These are phyloP conservation scores for Daktulosphaira vitifoliae DNA, from an alignment of 1,140 invertebrate species.

Conservation along the genomic window DNA sequence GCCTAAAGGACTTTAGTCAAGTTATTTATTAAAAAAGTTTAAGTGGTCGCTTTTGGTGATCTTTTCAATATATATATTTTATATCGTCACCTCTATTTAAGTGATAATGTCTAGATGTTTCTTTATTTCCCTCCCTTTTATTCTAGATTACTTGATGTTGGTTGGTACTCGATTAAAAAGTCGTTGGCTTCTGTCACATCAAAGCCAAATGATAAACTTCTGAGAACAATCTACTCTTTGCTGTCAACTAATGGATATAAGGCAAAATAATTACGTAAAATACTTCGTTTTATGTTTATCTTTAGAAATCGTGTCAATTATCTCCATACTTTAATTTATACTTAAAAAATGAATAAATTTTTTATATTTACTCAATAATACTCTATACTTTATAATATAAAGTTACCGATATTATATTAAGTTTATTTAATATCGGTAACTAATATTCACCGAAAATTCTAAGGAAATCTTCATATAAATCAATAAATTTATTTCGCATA, in stretches of 20 bases:
- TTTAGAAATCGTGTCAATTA: constrained; percentile 29
- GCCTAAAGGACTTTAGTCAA: constrained; percentile 25
- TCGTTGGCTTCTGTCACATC: constrained; percentile 19
- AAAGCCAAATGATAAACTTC: constrained; percentile 30
- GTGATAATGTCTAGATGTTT: constrained; percentile 19
- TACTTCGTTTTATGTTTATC: constrained; percentile 25
- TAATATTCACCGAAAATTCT: too few species aligned
- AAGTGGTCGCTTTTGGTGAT: constrained; percentile 23
- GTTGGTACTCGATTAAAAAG: constrained; percentile 22
- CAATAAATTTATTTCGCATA: too few species aligned
- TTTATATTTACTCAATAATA: too few species aligned
- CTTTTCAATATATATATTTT: constrained; percentile 19
- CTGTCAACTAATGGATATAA: not conserved
- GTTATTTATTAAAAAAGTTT: constrained; percentile 34
- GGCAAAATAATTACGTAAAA: constrained; percentile 17
- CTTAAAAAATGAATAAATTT: too few species aligned
- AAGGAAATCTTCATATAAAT: too few species aligned
- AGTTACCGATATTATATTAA: too few species aligned
- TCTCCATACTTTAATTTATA: too few species aligned
- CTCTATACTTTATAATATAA: too few species aligned
- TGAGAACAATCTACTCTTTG: constrained; percentile 6
- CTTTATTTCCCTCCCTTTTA: constrained; percentile 23
- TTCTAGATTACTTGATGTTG: constrained; percentile 29
- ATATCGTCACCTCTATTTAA: constrained; percentile 21
- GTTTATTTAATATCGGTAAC: too few species aligned